phyloP scores from a whole-genome alignment of 2,888 invertebrate genomes.

The Limenitis camilla region DNA sequence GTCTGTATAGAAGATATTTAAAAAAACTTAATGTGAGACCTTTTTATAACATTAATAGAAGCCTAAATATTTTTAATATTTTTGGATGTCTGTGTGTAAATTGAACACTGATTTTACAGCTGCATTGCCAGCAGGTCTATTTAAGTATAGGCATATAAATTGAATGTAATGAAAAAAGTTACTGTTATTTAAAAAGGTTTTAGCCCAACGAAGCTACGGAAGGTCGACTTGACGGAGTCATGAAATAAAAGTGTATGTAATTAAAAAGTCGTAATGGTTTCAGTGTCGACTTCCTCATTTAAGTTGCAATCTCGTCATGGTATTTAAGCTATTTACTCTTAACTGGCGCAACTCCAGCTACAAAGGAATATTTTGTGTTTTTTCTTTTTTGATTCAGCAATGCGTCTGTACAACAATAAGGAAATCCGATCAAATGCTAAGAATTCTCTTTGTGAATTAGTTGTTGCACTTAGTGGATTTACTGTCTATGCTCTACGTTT shows the following conservation, averaged over 20 bases:
- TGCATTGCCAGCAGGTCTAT: neutral
- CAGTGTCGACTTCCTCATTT: constrained; percentile 22
- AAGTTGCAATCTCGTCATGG: constrained; percentile 36
- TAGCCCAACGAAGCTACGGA: no score
- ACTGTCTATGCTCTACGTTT: neutral
- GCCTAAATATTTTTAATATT: no score
- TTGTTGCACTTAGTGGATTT: neutral
- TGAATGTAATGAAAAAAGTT: no score
- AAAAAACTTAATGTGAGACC: no score
- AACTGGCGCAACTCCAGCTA: constrained; percentile 38
- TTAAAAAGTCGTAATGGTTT: constrained; percentile 17
- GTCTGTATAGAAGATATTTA: no score
- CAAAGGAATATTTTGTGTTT: constrained; percentile 20
- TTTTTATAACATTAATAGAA: no score
- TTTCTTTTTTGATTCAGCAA: constrained; percentile 14
- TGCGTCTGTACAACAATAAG: constrained; percentile 4
- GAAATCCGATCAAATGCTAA: constrained; percentile 13
- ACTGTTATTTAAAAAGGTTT: no score
- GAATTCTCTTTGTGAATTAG: constrained; percentile 10
- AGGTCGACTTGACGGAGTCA: neutral
- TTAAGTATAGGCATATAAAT: neutral
- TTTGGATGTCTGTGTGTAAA: no score
- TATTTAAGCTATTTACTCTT: constrained; percentile 42
- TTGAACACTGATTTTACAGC: no score
- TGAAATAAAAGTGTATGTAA: constrained; percentile 11